Percentiles rank a stretch among this genome's conserved stretches.
phyloP scores from a whole-genome alignment of 2,797 vertebrate species.

The Sebastes hubbsi region DNA sequence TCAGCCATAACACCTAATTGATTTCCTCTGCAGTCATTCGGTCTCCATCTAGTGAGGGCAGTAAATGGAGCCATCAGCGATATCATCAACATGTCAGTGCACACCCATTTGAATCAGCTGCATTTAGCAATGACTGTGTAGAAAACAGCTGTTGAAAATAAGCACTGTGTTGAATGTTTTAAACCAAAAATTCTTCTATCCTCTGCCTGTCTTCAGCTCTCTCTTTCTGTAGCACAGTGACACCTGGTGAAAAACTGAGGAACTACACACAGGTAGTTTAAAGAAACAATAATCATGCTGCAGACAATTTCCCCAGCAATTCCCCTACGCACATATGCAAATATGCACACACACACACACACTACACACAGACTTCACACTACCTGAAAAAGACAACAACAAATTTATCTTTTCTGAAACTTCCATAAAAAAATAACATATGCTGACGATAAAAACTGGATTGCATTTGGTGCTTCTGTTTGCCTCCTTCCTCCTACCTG shows the following conservation, averaged over 20 bases:
- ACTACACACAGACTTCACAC: background rate
- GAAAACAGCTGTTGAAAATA: constrained; percentile 2
- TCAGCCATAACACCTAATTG: background rate
- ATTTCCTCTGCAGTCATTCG: constrained; percentile 29
- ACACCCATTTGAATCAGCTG: background rate
- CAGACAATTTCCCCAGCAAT: background rate
- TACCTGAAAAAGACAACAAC: background rate
- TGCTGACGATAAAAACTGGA: background rate
- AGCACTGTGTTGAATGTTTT: background rate
- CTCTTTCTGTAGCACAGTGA: constrained; percentile 56
- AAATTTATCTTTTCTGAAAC: background rate
- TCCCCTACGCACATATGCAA: background rate
- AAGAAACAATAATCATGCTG: background rate
- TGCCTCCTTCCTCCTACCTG: background rate
- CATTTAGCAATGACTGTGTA: background rate
- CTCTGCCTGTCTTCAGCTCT: background rate
- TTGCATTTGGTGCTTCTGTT: constrained; percentile 17
- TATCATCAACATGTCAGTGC: background rate
- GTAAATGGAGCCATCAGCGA: background rate
- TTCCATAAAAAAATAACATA: background rate
- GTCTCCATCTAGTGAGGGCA: background rate
- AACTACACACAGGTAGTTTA: background rate
- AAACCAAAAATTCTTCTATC: background rate
- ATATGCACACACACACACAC: background rate
- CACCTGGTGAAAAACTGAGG: constrained; percentile 59